phyloP scores from a whole-genome alignment of 1,140 invertebrate species.

The Rhyacophila brunnea region DNA sequence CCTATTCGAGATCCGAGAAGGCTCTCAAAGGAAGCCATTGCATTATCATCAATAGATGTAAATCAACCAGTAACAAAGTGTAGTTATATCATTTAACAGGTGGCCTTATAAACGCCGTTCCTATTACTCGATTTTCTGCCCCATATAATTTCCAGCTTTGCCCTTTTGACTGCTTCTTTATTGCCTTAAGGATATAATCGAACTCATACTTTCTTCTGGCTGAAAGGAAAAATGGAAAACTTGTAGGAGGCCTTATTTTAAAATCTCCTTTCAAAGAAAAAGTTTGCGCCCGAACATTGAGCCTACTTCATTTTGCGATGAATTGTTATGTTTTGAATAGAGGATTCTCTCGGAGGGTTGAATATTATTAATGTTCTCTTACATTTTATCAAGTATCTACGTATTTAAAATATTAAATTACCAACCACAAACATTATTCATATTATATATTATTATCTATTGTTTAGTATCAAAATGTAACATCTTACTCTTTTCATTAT shows the following conservation, averaged over 20 bases:
- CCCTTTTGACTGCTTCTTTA: conserved; percentile 23
- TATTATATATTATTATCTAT: too few species aligned
- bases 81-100: conserved; percentile 31
- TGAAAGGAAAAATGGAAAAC: conserved; percentile 13
- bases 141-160: conserved; percentile 25
- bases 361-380: too few species aligned
- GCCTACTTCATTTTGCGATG: background rate
- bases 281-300: background rate
- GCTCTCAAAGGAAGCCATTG: background rate
- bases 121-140: conserved; percentile 33
- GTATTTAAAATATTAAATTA: too few species aligned
- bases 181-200: conserved; percentile 30
- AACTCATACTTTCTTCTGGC: conserved; percentile 25
- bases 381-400: too few species aligned
- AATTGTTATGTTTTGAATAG: too few species aligned
- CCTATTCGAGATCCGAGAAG: too few species aligned
- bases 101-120: conserved; percentile 15
- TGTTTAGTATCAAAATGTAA: too few species aligned
- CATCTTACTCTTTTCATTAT: too few species aligned
- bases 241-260: conserved; percentile 4
- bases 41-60: conserved; percentile 9
- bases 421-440: too few species aligned
- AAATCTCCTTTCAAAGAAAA: background rate
- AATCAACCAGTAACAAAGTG: conserved; percentile 9
- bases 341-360: too few species aligned